A percentile compares a stretch with the other conserved stretches of the same genome.
phyloP scores from a whole-genome alignment of 2,797 vertebrate species.

The Tolypeutes matacus region DNA sequence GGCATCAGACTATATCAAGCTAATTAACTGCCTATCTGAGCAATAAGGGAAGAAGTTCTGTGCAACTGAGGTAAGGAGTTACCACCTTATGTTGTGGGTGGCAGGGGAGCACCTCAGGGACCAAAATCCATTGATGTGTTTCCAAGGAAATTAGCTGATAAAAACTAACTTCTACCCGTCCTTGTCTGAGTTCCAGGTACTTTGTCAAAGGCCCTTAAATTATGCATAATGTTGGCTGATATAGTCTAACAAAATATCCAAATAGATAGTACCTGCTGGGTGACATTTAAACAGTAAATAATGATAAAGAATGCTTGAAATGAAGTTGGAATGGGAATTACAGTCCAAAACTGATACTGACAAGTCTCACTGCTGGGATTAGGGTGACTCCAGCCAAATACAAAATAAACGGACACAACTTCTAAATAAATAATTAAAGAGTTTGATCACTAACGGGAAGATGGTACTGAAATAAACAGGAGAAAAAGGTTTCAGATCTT shows the following conservation, averaged over 20 bases:
- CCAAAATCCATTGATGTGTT: neutral
- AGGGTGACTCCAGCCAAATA: neutral
- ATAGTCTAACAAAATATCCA: neutral
- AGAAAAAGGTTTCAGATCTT: neutral
- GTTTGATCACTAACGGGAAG: neutral
- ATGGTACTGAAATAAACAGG: neutral
- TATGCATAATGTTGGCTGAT: neutral
- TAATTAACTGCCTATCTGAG: neutral
- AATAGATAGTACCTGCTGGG: neutral
- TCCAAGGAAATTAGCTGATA: neutral
- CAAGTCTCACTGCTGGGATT: neutral
- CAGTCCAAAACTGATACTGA: neutral
- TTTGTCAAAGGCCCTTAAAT: neutral
- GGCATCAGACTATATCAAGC: neutral
- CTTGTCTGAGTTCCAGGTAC: neutral
- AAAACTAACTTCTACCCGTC: neutral
- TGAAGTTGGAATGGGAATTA: neutral
- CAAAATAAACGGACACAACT: neutral
- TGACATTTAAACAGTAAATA: neutral
- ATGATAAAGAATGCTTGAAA: neutral
- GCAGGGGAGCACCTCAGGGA: fast-evolving
- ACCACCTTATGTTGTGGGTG: neutral
- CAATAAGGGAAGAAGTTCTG: neutral
- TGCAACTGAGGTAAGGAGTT: neutral
- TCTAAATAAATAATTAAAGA: neutral